phyloP scores from a whole-genome alignment of 2,888 invertebrate genomes.

The Eustalomyia histrio region DNA sequence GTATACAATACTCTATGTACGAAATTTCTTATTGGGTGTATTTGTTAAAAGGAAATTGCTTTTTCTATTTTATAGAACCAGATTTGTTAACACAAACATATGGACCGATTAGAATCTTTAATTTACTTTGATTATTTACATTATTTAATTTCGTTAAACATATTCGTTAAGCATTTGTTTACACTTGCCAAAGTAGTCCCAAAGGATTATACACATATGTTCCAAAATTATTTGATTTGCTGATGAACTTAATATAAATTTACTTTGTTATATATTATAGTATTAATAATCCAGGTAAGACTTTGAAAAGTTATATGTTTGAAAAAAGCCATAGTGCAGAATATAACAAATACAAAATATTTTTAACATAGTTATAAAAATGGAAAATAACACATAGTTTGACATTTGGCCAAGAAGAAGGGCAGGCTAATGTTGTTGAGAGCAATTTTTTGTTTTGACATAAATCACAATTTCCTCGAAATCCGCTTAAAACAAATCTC shows the following conservation, averaged over 20 bases:
- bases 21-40: conserved; percentile 30
- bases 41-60: conserved; percentile 37
- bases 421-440: too few relatives aligned
- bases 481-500: too few relatives aligned
- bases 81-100: conserved; percentile 53
- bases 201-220: conserved; percentile 24
- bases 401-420: too few relatives aligned
- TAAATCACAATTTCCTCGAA: too few relatives aligned
- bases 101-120: conserved; percentile 73
- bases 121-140: conserved; percentile 69
- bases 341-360: too few relatives aligned
- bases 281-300: too few relatives aligned
- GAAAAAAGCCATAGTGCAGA: too few relatives aligned
- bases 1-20: conserved; percentile 10
- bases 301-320: too few relatives aligned
- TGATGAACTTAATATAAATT: conserved; percentile 29
- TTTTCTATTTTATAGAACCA: conserved; percentile 46
- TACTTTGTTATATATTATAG: too few relatives aligned
- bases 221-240: conserved; percentile 37
- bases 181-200: conserved; percentile 31
- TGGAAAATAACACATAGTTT: too few relatives aligned
- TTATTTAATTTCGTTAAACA: background rate
- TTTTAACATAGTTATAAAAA: too few relatives aligned
- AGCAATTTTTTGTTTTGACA: too few relatives aligned
- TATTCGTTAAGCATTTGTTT: conserved; percentile 22